phyloP scores from a whole-genome alignment of 2,797 vertebrate species.

The Heterohyrax brucei region DNA sequence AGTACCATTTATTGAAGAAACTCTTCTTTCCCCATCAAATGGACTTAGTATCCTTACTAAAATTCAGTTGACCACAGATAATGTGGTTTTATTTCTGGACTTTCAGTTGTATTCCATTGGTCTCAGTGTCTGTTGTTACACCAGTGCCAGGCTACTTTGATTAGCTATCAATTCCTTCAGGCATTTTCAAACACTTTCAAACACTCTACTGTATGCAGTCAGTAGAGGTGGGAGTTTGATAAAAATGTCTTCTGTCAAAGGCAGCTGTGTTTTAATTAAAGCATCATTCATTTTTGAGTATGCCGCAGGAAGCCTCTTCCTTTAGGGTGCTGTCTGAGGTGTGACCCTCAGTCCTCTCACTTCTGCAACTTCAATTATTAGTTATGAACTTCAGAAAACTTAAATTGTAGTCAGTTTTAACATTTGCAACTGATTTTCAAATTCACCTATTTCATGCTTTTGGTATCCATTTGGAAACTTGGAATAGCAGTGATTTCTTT shows the following conservation, averaged over 20 bases:
- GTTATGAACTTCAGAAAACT: constrained; percentile 6
- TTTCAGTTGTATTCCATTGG: no score
- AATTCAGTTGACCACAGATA: no score
- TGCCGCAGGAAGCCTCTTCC: neutral
- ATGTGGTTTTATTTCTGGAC: no score
- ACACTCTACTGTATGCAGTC: neutral
- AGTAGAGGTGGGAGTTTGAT: neutral
- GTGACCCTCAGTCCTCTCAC: neutral
- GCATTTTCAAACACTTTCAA: neutral
- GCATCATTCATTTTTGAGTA: neutral
- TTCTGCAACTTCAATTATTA: constrained; percentile 8
- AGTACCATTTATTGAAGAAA: no score
- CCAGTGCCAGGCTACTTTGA: no score
- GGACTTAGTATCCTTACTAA: no score
- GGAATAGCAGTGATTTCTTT: constrained; percentile 1
- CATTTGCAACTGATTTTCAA: constrained; percentile 60
- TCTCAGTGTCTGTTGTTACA: no score
- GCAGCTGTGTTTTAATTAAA: neutral
- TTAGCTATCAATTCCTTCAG: neutral
- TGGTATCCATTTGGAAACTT: constrained; percentile 33
- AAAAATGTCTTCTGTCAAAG: neutral
- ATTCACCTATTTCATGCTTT: constrained; percentile 12
- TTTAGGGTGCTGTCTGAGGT: neutral
- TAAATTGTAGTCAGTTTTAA: constrained; percentile 39
- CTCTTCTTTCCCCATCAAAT: no score